Conservation (phyloP, 1,140 invertebrate genomes). For the Sipha flava region DNA sequence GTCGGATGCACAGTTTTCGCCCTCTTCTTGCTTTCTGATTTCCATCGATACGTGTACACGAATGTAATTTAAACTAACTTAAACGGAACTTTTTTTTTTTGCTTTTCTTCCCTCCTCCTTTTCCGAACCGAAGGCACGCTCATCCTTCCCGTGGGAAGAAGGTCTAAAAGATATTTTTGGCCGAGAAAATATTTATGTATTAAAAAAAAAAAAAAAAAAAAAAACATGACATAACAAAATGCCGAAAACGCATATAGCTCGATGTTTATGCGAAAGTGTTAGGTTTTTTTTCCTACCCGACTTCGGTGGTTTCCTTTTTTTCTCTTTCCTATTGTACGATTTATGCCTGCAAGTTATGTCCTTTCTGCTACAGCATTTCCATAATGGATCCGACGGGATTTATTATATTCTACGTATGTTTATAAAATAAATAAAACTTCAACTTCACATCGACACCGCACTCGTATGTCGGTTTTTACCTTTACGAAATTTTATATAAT, state of each 20-base stretch:
- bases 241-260: not conserved
- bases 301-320: not conserved
- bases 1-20: no score
- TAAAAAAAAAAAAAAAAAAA: constrained; percentile 7
- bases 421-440: constrained; percentile 5
- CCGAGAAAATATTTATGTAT: constrained; percentile 13
- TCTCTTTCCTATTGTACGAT: not conserved
- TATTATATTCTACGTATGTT: constrained; percentile 13
- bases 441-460: not conserved
- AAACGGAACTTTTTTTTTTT: not conserved
- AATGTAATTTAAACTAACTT: no score
- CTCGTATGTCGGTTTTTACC: not conserved
- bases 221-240: constrained; percentile 10
- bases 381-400: constrained; percentile 25
- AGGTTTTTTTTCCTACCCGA: not conserved
- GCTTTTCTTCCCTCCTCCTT: no score
- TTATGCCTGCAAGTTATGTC: constrained; percentile 21
- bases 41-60: no score
- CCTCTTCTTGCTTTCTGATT: no score
- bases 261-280: constrained; percentile 14
- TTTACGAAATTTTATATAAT: no score
- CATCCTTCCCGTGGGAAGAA: not conserved
- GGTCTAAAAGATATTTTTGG: not conserved
- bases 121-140: not conserved
- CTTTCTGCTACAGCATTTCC: constrained; percentile 21